A percentile compares a stretch with the other conserved stretches of the same genome.
Evolutionary conservation across 2,888 invertebrate genomes (phyloP).

Genomic region (Melangyna quadrimaculata): DNA sequence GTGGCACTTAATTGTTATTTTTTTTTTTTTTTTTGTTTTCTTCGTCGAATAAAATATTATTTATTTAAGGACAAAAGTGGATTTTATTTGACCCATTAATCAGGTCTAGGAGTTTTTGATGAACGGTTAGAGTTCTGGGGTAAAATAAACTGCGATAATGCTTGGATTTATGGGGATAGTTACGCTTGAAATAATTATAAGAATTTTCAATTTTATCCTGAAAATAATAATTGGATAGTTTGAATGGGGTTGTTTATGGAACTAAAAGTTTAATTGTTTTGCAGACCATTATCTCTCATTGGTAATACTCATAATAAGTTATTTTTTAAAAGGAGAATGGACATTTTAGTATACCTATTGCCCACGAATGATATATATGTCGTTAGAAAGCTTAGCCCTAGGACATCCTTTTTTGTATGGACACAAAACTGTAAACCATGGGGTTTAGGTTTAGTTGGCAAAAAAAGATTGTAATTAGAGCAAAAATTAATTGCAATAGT

Average conservation of each 20-base stretch:
- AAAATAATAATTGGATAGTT: not conserved
- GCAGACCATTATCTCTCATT: too few relatives aligned
- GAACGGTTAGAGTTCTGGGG: not conserved
- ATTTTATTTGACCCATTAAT: conserved; percentile 39
- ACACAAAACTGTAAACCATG: too few relatives aligned
- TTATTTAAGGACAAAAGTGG: conserved; percentile 60
- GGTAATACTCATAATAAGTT: too few relatives aligned
- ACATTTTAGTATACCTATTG: too few relatives aligned
- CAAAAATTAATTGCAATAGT: too few relatives aligned
- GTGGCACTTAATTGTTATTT: conserved; percentile 65
- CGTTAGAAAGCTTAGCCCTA: too few relatives aligned
- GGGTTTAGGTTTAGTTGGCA: too few relatives aligned
- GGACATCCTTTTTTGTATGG: too few relatives aligned
- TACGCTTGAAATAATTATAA: not conserved
- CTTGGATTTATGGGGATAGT: conserved; percentile 8
- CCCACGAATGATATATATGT: too few relatives aligned
- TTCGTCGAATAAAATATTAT: conserved; percentile 25
- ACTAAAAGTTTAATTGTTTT: too few relatives aligned
- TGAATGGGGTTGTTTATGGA: not conserved
- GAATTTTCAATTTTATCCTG: not conserved
- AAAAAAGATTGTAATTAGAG: too few relatives aligned
- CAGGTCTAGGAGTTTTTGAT: conserved; percentile 10
- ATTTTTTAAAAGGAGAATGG: too few relatives aligned
- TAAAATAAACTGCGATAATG: conserved; percentile 19
- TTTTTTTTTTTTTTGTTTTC: conserved; percentile 10